A percentile compares a stretch with the other conserved stretches of the same genome.
phyloP scores from a whole-genome alignment of 2,113 vertebrate species.

The Apistogramma diplotaenia region DNA sequence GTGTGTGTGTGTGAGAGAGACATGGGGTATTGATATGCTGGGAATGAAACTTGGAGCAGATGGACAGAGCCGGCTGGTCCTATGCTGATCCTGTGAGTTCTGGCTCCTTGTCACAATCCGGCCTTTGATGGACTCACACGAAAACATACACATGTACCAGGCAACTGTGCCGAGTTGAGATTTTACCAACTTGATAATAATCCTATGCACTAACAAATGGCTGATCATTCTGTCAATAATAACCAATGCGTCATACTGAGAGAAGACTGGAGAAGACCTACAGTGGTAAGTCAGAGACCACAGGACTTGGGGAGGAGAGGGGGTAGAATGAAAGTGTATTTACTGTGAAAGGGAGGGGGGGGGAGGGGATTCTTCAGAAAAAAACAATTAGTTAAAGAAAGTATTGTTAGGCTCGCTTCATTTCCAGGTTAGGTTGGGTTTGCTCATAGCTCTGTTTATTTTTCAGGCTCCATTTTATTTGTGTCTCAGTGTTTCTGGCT shows the following conservation, averaged over 20 bases:
- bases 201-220: conserved; percentile 50
- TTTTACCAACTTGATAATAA: conserved; percentile 35
- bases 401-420: conserved; percentile 10
- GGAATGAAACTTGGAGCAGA: conserved; percentile 72
- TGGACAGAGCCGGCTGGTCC: conserved; percentile 72
- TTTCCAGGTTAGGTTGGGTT: conserved; percentile 9
- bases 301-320: not conserved
- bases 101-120: conserved; percentile 54
- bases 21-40: conserved; percentile 70
- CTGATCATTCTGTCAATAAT: conserved; percentile 45
- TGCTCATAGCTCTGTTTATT: conserved; percentile 2
- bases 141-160: conserved; percentile 12
- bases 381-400: not conserved
- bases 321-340: not conserved
- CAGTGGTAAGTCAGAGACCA: not conserved
- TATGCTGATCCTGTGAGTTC: conserved; percentile 65
- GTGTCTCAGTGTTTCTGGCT: conserved; percentile 19
- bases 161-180: conserved; percentile 9
- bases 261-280: conserved; percentile 43
- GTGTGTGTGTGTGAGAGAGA: conserved; percentile 12
- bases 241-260: conserved; percentile 35
- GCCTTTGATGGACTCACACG: conserved; percentile 59
- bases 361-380: not conserved
- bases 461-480: conserved; percentile 5
- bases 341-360: not conserved